Evolutionary conservation across 1,140 invertebrate species (phyloP), one percentile per base, ranked within the genome.

Genomic region (Lineus longissimus): DNA sequence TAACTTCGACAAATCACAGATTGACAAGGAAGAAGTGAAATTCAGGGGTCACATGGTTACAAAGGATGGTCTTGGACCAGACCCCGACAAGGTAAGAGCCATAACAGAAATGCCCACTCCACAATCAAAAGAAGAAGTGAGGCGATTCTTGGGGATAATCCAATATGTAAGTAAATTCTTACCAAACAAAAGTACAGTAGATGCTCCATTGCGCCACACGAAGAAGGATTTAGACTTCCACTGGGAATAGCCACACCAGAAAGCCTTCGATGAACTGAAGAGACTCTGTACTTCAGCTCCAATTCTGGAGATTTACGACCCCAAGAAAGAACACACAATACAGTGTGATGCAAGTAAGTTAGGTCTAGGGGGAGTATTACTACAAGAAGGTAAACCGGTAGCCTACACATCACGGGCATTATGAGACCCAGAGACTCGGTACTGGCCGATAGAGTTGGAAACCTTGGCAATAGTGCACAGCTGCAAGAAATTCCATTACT

Each of bases 81-180:
- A 81, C 41, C 73, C 72, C 47, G 70, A 71, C 4, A 83, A 82
- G 67, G 66, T 81, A 0, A 33, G 66, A 45, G 72, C 70, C 19
- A 73, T 83, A 15, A 33, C 43, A 17, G 59, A 75, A 6, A 70
- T 79, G 33, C 66, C 65, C 9, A 22, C 15, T 47, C 81, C 80
- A 9, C 77, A 22, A 22, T 65, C 66, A 41, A 45, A 57, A 40
- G 67, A 65, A 30, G 67, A 67, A 17, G 56, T 70, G 1, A 56
- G 59, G 47, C 59, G 19, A 36, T 70, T 72, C 55, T 51, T 73
- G 22, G 69, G 69, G 2, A 64, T 74, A 55, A 54, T 62, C 1
- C 66, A 54, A 2, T 51, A 51, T n/a, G 47, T 51, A 19, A 23
- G 47, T 51, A 51, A 51, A 51, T 51, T 51, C 25, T 27, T 51